Conservation (phyloP, 2,797 vertebrate genomes). For the Pseudomugil gertrudae region DNA sequence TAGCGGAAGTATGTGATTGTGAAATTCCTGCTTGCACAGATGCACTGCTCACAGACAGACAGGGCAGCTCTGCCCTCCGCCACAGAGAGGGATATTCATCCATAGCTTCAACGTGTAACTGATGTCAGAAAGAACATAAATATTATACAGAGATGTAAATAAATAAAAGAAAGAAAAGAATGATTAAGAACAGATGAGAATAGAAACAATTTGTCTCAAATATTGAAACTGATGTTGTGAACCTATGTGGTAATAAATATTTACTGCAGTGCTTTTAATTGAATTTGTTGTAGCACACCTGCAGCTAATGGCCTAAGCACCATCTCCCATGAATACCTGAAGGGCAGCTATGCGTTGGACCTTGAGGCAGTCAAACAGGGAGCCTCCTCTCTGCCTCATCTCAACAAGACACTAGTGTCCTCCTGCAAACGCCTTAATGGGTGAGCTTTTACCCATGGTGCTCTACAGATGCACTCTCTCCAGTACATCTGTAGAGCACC, state of each 20-base stretch:
- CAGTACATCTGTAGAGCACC: neutral
- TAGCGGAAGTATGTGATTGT: too few relatives aligned
- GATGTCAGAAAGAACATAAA: neutral
- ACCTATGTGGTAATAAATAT: neutral
- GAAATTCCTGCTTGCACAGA: too few relatives aligned
- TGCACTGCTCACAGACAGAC: neutral
- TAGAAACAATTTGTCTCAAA: neutral
- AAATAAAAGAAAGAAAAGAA: neutral
- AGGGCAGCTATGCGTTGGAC: slow-evolving; percentile 93
- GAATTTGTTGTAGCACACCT: slow-evolving; percentile 57
- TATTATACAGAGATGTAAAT: neutral
- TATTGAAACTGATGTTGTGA: neutral
- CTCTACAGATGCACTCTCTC: too few relatives aligned
- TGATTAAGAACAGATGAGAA: neutral
- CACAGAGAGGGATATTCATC: too few relatives aligned
- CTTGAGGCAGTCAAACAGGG: slow-evolving; percentile 93
- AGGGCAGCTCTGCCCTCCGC: too few relatives aligned
- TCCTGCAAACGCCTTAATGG: slow-evolving; percentile 94
- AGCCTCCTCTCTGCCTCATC: slow-evolving; percentile 89
- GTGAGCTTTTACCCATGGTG: too few relatives aligned
- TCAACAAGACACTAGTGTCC: slow-evolving; percentile 91
- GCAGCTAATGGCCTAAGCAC: slow-evolving; percentile 90
- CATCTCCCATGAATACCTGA: slow-evolving; percentile 95
- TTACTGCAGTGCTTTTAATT: slow-evolving; percentile 4
- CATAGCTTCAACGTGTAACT: neutral